Conservation (phyloP, 53 echinoderm and acorn worm genomes). For the Mesocentrotus franciscanus region DNA sequence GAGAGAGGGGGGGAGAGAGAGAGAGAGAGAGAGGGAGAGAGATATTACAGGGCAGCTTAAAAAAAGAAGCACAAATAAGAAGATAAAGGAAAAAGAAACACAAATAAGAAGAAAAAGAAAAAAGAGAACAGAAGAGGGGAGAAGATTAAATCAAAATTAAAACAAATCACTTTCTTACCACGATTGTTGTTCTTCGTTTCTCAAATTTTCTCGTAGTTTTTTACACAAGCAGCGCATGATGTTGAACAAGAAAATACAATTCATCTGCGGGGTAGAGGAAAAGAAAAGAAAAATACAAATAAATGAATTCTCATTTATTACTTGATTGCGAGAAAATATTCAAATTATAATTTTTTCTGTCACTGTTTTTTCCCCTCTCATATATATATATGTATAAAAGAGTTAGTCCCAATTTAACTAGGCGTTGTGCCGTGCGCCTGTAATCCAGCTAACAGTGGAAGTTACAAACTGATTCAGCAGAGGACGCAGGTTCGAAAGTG, state of each 20-base stretch:
- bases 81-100: background rate
- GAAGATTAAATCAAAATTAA: background rate
- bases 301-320: background rate
- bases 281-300: background rate
- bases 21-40: background rate
- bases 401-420: too few relatives aligned
- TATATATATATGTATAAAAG: too few relatives aligned
- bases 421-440: too few relatives aligned
- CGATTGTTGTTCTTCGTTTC: constrained; percentile 77
- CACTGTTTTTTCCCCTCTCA: too few relatives aligned
- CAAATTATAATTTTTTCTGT: background rate
- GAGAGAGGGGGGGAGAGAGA: background rate
- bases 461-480: too few relatives aligned
- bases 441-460: too few relatives aligned
- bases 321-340: background rate
- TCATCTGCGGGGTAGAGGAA: constrained; percentile 73
- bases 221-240: constrained; percentile 88
- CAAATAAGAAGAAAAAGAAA: background rate
- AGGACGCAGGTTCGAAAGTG: too few relatives aligned
- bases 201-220: constrained; percentile 74
- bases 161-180: constrained; percentile 59
- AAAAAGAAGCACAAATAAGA: too few relatives aligned
- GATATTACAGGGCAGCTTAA: background rate
- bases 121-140: background rate
- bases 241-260: constrained; percentile 93